Conservation (phyloP, 2,797 vertebrate species). For the Myotis pilosus region DNA sequence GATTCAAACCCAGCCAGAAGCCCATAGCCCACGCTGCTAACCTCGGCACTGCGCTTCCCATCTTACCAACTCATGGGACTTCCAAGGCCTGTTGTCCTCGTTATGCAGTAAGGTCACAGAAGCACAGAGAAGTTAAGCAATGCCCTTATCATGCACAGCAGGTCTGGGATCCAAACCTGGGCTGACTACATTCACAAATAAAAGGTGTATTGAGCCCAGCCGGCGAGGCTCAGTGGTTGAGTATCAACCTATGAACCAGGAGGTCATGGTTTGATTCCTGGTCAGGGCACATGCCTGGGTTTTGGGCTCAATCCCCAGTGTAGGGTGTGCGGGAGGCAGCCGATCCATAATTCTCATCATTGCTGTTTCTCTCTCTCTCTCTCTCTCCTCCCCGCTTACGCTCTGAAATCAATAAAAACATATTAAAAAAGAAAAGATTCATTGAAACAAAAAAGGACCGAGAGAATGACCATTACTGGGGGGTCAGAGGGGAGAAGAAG, state of each 20-base stretch:
- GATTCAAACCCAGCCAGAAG: not conserved
- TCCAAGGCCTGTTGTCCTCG: not conserved
- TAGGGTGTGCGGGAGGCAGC: too few species aligned
- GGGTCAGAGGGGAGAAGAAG: not conserved
- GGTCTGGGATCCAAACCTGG: not conserved
- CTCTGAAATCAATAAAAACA: too few species aligned
- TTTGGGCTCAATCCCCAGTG: too few species aligned
- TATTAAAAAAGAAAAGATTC: not conserved
- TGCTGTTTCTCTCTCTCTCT: too few species aligned
- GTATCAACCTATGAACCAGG: too few species aligned
- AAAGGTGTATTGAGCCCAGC: not conserved
- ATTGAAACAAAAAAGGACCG: not conserved
- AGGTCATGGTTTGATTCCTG: too few species aligned
- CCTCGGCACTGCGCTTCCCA: fast-evolving
- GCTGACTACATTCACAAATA: not conserved
- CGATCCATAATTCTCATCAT: too few species aligned
- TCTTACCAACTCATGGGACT: not conserved
- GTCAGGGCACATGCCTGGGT: too few species aligned
- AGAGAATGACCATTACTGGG: too few species aligned
- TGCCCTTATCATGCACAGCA: not conserved
- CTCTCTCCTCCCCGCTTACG: too few species aligned
- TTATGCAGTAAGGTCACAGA: not conserved
- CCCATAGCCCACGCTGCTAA: not conserved
- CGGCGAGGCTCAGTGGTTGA: too few species aligned
- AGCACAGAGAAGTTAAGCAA: not conserved